phyloP scores from a whole-genome alignment of 2,113 vertebrate genomes.

The Dolichallabes microphthalmus region DNA sequence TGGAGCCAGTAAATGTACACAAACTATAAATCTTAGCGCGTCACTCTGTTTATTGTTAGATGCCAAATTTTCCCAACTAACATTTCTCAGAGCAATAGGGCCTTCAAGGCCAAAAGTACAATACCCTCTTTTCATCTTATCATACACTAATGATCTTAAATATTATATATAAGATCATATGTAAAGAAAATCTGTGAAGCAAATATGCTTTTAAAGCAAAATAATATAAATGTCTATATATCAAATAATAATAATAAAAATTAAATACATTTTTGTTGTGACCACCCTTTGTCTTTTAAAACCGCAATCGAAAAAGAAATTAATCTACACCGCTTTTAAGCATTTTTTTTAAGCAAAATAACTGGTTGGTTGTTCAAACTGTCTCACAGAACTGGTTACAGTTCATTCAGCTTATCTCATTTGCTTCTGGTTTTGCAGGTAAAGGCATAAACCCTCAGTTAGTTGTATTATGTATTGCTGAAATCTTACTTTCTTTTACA shows the following conservation, averaged over 20 bases:
- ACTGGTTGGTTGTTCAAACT: background rate
- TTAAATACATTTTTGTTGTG: background rate
- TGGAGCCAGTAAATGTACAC: constrained; percentile 91
- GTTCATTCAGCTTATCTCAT: background rate
- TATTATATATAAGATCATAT: constrained; percentile 58
- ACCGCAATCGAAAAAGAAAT: background rate
- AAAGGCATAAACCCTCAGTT: background rate
- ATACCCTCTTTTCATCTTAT: constrained; percentile 64
- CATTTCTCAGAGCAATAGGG: constrained; percentile 61
- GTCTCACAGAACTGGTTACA: background rate
- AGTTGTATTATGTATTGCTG: background rate
- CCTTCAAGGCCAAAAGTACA: constrained; percentile 58
- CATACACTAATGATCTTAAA: constrained; percentile 61
- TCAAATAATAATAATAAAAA: background rate
- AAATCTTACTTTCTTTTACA: background rate
- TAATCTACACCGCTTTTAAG: no score
- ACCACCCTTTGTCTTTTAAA: background rate
- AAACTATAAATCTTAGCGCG: constrained; percentile 83
- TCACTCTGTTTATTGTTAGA: constrained; percentile 62
- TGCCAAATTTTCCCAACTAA: constrained; percentile 59
- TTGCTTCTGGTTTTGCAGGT: background rate
- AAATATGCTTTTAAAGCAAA: background rate
- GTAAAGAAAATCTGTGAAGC: constrained; percentile 46
- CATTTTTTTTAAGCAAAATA: background rate
- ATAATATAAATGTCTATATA: background rate